Base-by-base conservation (phyloP, 2,888 invertebrate species). In the Thumatha senex region DNA sequence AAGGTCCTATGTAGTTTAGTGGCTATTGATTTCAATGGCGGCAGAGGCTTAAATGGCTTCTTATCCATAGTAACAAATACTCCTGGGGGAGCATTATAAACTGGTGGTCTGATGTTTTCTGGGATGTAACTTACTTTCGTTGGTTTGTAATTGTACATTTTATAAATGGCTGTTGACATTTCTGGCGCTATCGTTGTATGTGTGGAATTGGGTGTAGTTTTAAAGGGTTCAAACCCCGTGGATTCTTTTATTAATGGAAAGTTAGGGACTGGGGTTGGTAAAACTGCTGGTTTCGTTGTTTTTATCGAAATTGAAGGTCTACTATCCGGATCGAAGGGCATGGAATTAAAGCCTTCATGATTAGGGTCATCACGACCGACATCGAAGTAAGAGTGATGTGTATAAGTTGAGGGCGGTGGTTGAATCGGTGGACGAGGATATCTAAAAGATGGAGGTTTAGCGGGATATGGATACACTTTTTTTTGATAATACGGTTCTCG, bases 1-100 rank as follows among this genome's bases (percentile, higher is more conserved):
- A 63, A 74, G 7, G 64, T 38, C 64, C 80, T 86, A 29, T 69
- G 48, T 4, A 76, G 76, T 57, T 86, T 89, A 1, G 70, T 56
- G 43, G 83, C 76, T 14, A 64, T 53, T 11, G 70, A 63, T 54
- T 89, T 90, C n/a, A 90, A 49, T 1, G 90, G 90, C 11, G 91
- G 91, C 86, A 91, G 78, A 7, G 91, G 91, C 58, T 89, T 91
- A 46, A 91, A 90, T 1, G 90, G 89, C 45, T 91, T 91, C 57
- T 89, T 91, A 51, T 91, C 90, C 88, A 88, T 86, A 5, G 87
- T 86, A 9, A 84, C 84, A 50, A 91, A 90, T 2, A 91, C 84
- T 30, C 91, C 91, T 0, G 90, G 91, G 0, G 90, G 91, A 10
- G 91, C 88, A 60, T 85, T 90, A 56, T 85, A 90, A 10, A 91